Conservation (phyloP, 1,140 invertebrate species). For the Galendromus occidentalis region DNA sequence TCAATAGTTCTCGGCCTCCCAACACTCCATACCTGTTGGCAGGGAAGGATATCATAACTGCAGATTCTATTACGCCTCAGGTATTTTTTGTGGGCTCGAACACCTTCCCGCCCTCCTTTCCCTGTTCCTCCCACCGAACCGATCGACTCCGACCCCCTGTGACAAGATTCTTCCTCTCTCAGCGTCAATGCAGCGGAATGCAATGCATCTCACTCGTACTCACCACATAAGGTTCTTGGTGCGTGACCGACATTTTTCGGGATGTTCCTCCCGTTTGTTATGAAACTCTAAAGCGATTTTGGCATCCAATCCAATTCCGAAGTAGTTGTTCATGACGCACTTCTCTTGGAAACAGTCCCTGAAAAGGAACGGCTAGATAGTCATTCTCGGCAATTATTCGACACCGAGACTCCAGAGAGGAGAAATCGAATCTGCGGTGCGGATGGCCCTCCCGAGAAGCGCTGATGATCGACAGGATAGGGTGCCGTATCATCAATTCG, state of each 20-base stretch:
- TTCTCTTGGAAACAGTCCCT: constrained; percentile 77
- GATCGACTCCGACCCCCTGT: no score
- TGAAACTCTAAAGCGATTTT: constrained; percentile 96
- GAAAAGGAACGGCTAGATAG: constrained; percentile 18
- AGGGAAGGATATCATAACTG: no score
- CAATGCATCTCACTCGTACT: background rate
- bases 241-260: constrained; percentile 73
- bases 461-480: no score
- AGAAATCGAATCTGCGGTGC: background rate
- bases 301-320: constrained; percentile 95
- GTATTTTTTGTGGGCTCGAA: no score
- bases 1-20: constrained; percentile 59
- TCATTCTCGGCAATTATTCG: background rate
- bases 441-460: constrained; percentile 12
- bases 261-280: constrained; percentile 89
- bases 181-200: no score
- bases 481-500: no score
- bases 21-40: constrained; percentile 50
- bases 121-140: no score
- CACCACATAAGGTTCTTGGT: constrained; percentile 93
- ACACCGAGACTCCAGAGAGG: background rate
- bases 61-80: no score
- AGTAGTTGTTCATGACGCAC: constrained; percentile 98
- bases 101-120: no score
- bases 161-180: no score